A percentile compares a stretch with the other conserved stretches of the same genome.
Conservation (phyloP, 2,113 vertebrate species). For the Cyphomyrus discorhynchus region DNA sequence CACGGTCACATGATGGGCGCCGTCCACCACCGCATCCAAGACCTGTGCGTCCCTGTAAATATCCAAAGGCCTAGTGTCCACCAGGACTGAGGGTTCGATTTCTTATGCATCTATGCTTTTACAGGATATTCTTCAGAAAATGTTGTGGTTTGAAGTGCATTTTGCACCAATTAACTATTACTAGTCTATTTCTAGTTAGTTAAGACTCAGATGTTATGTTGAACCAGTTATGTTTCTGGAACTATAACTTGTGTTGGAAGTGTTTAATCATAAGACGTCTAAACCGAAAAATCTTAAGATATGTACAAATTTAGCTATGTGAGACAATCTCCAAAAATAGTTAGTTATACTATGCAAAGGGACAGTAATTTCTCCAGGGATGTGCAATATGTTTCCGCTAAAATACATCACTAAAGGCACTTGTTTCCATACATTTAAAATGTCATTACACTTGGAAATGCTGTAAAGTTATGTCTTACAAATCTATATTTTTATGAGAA, state of each 20-base stretch:
- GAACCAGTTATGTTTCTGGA: neutral
- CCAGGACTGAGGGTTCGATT: neutral
- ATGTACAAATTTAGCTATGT: neutral
- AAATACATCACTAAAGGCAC: neutral
- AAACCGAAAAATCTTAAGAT: neutral
- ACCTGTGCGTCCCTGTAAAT: conserved; percentile 1
- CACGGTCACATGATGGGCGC: conserved; percentile 53
- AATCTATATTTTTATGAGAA: neutral
- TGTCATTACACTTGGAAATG: neutral
- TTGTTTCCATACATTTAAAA: neutral
- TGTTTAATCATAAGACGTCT: neutral
- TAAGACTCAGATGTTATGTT: neutral
- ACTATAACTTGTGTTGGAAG: neutral
- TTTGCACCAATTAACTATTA: neutral
- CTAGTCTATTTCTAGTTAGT: neutral
- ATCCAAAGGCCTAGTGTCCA: neutral
- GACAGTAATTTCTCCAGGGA: neutral
- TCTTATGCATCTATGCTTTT: neutral
- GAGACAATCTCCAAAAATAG: conserved; percentile 12
- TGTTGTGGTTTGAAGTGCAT: neutral
- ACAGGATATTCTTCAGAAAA: neutral
- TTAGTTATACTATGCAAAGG: conserved; percentile 24
- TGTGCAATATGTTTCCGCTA: conserved; percentile 13
- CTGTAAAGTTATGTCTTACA: neutral
- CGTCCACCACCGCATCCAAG: neutral